Conservation (phyloP, 2,888 invertebrate species). For the Byasa hedistus region DNA sequence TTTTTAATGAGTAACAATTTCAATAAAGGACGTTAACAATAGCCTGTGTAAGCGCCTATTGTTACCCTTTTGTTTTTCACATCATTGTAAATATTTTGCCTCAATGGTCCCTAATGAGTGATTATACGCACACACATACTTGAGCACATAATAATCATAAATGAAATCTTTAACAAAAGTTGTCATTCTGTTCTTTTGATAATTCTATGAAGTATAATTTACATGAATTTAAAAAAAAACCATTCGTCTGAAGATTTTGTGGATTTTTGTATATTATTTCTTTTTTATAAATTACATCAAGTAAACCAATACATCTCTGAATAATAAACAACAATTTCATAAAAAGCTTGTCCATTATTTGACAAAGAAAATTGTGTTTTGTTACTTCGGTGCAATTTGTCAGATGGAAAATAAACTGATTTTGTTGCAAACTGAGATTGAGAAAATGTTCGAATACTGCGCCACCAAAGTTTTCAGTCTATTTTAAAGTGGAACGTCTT, state of each 20-base stretch:
- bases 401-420: conserved; percentile 73
- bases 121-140: conserved; percentile 34
- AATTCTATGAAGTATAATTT: no score
- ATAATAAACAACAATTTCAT: conserved; percentile 38
- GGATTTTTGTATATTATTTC: neutral
- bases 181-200: no score
- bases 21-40: conserved; percentile 69
- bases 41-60: conserved; percentile 64
- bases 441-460: conserved; percentile 63
- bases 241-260: no score
- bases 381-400: conserved; percentile 72
- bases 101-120: conserved; percentile 66
- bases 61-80: conserved; percentile 62
- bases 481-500: conserved; percentile 55
- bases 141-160: neutral
- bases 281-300: neutral
- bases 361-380: conserved; percentile 66
- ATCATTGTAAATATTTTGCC: conserved; percentile 67
- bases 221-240: neutral
- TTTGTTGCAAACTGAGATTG: conserved; percentile 76
- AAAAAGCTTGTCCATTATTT: conserved; percentile 43
- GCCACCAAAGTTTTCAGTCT: conserved; percentile 55
- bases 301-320: neutral
- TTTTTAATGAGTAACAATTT: conserved; percentile 73
- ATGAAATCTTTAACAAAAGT: no score